phyloP scores from a whole-genome alignment of 1,140 invertebrate genomes.

The Euura lappo region DNA sequence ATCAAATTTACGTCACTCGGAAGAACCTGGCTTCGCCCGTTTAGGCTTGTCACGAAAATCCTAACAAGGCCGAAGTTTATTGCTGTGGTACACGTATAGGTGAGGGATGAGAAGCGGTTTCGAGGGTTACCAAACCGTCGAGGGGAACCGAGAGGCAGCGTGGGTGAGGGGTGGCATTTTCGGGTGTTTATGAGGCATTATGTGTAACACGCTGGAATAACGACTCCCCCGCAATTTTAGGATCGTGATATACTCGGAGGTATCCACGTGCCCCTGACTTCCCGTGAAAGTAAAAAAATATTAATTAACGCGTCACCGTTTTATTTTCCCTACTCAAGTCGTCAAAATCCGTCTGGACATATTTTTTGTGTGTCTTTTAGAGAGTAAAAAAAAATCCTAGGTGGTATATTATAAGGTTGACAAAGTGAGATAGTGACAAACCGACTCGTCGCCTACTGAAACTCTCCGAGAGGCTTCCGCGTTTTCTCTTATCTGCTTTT shows the following conservation, averaged over 20 bases:
- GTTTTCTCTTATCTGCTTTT: neutral
- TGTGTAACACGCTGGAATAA: constrained; percentile 60
- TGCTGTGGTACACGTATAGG: constrained; percentile 30
- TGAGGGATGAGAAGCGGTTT: neutral
- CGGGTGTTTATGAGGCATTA: constrained; percentile 62
- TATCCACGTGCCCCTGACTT: neutral
- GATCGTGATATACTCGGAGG: neutral
- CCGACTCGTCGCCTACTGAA: neutral
- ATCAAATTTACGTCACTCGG: neutral
- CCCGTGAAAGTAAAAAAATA: neutral
- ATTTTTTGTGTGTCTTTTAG: no score
- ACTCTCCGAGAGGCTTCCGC: neutral
- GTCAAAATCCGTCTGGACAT: no score
- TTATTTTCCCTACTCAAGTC: no score
- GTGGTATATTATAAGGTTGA: neutral
- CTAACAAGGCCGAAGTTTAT: constrained; percentile 56
- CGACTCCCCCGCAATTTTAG: constrained; percentile 42
- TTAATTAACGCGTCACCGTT: neutral
- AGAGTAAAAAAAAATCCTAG: no score
- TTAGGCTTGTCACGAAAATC: constrained; percentile 15
- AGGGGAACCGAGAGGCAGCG: constrained; percentile 35
- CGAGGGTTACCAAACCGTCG: constrained; percentile 8
- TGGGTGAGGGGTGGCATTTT: constrained; percentile 46
- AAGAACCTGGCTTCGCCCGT: neutral
- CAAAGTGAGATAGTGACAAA: neutral